Conservation (phyloP, 2,888 invertebrate genomes). For the Anodontia alba region DNA sequence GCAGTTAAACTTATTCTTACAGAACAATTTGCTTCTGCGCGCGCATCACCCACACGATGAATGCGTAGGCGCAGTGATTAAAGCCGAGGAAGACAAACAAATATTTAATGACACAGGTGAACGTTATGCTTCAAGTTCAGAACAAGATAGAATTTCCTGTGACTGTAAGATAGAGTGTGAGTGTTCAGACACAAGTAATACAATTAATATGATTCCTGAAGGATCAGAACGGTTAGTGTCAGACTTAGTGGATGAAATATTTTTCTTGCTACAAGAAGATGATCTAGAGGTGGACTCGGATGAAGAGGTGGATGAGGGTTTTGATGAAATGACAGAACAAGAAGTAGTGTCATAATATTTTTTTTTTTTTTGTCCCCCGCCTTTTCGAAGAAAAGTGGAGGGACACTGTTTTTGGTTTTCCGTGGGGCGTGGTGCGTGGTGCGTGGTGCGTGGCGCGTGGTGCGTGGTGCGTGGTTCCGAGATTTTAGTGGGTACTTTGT, state of each 20-base stretch:
- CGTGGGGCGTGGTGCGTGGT: too few relatives aligned
- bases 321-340: constrained; percentile 33
- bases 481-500: too few relatives aligned
- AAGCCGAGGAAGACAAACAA: too few relatives aligned
- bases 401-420: too few relatives aligned
- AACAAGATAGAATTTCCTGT: too few relatives aligned
- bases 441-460: too few relatives aligned
- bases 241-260: constrained; percentile 40
- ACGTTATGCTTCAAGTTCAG: too few relatives aligned
- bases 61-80: too few relatives aligned
- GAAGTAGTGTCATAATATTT: not conserved
- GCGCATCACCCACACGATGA: not conserved
- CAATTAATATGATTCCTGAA: not conserved
- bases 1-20: not conserved
- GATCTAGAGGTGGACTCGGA: constrained; percentile 13
- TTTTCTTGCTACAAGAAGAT: constrained; percentile 29
- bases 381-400: too few relatives aligned
- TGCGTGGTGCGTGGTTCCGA: too few relatives aligned
- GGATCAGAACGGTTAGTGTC: not conserved
- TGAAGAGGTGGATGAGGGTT: constrained; percentile 37
- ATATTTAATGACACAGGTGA: too few relatives aligned
- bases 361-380: too few relatives aligned
- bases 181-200: not conserved
- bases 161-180: not conserved
- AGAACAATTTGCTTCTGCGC: not conserved